Conservation (phyloP, 2,888 invertebrate genomes). For the Girardia tigrina region DNA sequence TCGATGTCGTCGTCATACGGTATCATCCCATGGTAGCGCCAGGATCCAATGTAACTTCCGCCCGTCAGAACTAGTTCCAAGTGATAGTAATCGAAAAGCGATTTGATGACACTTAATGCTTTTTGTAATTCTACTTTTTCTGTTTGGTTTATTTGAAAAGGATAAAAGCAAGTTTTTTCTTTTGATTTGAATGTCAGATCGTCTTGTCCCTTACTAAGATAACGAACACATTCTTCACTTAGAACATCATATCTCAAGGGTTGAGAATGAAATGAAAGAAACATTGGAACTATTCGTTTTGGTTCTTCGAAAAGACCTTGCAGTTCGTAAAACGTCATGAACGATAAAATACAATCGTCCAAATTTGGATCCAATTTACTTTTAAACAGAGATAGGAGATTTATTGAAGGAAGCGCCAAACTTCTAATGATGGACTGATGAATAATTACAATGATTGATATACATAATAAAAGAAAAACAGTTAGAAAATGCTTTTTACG, state of each 20-base stretch:
- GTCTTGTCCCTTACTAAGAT: not conserved
- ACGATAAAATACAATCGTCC: not conserved
- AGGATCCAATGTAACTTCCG: not conserved
- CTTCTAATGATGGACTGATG: too few relatives aligned
- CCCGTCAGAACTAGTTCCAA: not conserved
- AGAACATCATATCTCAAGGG: not conserved
- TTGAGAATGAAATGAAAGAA: not conserved
- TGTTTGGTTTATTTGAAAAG: not conserved
- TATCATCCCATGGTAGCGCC: not conserved
- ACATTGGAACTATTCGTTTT: not conserved
- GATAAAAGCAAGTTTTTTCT: not conserved
- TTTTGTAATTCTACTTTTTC: not conserved
- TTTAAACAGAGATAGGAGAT: too few relatives aligned
- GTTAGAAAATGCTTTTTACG: too few relatives aligned
- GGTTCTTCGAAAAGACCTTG: not conserved
- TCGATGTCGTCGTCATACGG: constrained; percentile 21
- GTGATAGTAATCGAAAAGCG: not conserved
- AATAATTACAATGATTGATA: too few relatives aligned
- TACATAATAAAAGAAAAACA: too few relatives aligned
- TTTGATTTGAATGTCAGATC: not conserved
- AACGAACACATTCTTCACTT: not conserved
- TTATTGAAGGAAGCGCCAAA: too few relatives aligned
- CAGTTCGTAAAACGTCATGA: not conserved
- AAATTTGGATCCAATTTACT: too few relatives aligned
- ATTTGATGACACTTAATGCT: not conserved